These are phyloP conservation scores for Schizotus pectinicornis DNA, from an alignment of 2,888 invertebrate genomes.

Conservation along the genomic window DNA sequence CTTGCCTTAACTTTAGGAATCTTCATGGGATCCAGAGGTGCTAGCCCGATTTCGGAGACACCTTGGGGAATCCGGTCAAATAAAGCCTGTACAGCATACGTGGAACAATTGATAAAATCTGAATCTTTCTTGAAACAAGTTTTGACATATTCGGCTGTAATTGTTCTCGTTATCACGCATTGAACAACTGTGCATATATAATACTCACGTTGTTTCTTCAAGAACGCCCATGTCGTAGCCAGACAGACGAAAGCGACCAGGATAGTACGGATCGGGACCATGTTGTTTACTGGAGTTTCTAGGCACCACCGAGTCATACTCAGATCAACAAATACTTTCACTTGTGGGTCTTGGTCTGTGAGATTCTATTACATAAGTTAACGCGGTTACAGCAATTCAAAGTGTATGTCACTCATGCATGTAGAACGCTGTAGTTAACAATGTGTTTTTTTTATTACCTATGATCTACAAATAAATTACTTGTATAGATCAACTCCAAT, in stretches of 20 bases:
- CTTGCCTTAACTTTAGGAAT: conserved; percentile 65
- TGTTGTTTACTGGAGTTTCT: conserved; percentile 38
- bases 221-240: conserved; percentile 35
- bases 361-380: conserved; percentile 34
- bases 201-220: conserved; percentile 49
- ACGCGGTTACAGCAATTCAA: conserved; percentile 15
- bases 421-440: background rate
- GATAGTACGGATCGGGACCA: conserved; percentile 37
- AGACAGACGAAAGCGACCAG: conserved; percentile 37
- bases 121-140: conserved; percentile 70
- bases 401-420: conserved; percentile 12
- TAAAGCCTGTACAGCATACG: conserved; percentile 70
- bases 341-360: conserved; percentile 35
- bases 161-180: background rate
- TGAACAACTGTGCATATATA: background rate
- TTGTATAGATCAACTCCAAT: no score
- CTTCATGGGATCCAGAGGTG: conserved; percentile 70
- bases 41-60: conserved; percentile 65
- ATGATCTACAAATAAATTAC: no score
- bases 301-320: conserved; percentile 34
- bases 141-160: conserved; percentile 70
- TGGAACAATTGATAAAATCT: conserved; percentile 70
- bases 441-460: conserved; percentile 7
- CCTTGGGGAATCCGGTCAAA: conserved; percentile 68
- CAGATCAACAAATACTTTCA: conserved; percentile 45